Evolutionary conservation across 2,888 invertebrate genomes (phyloP), one percentile per base, ranked within the genome.

Genomic region (Meteorus cinctellus): DNA sequence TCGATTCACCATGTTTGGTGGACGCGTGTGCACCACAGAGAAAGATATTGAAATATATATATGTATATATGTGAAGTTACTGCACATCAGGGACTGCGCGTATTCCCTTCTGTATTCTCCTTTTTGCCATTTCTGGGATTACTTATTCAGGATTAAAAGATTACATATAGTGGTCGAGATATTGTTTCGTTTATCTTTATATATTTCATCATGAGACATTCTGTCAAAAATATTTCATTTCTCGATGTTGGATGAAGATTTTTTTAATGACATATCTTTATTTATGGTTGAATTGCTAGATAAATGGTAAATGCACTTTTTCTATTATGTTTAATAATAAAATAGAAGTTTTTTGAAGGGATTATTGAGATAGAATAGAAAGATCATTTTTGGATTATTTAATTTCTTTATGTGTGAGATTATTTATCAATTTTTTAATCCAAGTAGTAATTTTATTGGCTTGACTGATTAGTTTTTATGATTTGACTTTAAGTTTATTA

Each of bases 1-100:
- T 59, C 62, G 77, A 78, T 79, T 77, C 75, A 74, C 78, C 79
- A 77, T 79, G 73, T 79, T 79, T 78, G 78, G 79, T 73, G n/a
- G 75, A 76, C 72, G 77, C 79, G 77, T 74, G 76, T 71, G 75
- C 76, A 68, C 51, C 16, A 41, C 41, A 36, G 24, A 71, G 60
- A 70, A 63, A 31, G 45, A 72, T 34, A 51, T 31, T 14, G 31
- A 59, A 29, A 59, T 63, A 63, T 34, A 63, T 63, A 34, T 63
- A 69, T n/a, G n/a, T 48, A 48, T 48, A 5, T 48, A n/a, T 55
- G 19, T 55, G n/a, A n/a, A 55, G 5, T 19, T n/a, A 55, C 1
- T 19, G 55, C 19, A 55, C 55, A 55, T 55, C 19, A 24, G 8
- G 10, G 6, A 8, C n/a, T 19, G 19, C 19, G 55, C 5, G 48